Base-by-base conservation (phyloP, 2,113 vertebrate genomes). In the Ceyx melanurus region DNA sequence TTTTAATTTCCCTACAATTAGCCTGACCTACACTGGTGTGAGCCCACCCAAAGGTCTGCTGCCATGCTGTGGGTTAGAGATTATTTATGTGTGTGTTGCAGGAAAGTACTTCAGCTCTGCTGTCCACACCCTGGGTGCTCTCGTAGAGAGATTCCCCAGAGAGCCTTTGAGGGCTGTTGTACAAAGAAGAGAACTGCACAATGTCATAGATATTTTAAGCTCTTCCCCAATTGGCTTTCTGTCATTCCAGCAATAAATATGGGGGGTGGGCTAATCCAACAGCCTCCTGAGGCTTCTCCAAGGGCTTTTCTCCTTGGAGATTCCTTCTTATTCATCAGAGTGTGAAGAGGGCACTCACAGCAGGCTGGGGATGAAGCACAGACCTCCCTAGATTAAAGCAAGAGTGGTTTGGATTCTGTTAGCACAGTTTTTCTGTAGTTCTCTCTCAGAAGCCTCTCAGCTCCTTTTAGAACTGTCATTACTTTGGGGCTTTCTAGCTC, bases 151-250 rank as follows among this genome's bases (percentile, higher is more conserved):
- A 71, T 80, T 92, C 83, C 76, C 76, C 13, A 48, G 83, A 78
- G 81, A 82, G 61, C 20, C 33, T 72, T 56, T 66, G 75, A 77
- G 67, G 78, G 72, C 71, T 80, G 45, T 68, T 70, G 45, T 79
- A 60, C 77, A 64, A 61, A 85, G 78, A 76, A 89, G 71, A 76
- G 72, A 94, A 54, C 65, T 53, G 64, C 26, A 43, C 72, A 86
- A 74, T 40, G 37, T 77, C 35, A 77, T 33, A 75, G 77, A 33
- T 91, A 77, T 82, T 93, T 93, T 91, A 74, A 94, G 60, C 56
- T 89, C 72, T 82, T 88, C 2, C 22, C 45, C 15, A 1, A 0
- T 90, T 91, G 92, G 60, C 64, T 91, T 89, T 89, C 64, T 80
- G 64, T 86, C 85, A 89, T 86, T 42, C 51, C 51, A 80, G 25